A percentile compares a stretch with the other conserved stretches of the same genome.
Evolutionary conservation across 2,888 invertebrate genomes (phyloP).

Genomic region (Trilocha varians): DNA sequence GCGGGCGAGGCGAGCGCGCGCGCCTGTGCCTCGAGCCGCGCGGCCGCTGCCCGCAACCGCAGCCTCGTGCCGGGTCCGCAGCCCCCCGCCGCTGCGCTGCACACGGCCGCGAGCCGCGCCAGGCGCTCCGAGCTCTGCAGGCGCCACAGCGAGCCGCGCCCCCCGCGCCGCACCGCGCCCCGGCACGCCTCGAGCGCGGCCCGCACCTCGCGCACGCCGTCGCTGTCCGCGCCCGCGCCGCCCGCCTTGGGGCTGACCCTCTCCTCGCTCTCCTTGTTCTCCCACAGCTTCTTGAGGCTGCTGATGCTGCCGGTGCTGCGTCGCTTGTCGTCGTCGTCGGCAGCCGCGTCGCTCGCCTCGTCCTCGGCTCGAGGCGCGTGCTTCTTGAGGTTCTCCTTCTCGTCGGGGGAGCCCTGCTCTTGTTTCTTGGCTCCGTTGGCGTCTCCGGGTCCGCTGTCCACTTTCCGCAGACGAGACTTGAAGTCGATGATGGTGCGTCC

Average conservation of each 20-base stretch:
- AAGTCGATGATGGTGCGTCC: constrained; percentile 83
- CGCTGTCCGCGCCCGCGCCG: constrained; percentile 67
- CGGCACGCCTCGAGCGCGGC: constrained; percentile 68
- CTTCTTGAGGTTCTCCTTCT: constrained; percentile 34
- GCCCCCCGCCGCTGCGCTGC: constrained; percentile 83
- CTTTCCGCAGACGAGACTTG: constrained; percentile 87
- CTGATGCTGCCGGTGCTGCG: constrained; percentile 94
- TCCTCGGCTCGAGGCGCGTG: constrained; percentile 33
- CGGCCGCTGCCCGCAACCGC: constrained; percentile 61
- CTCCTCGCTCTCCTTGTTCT: constrained; percentile 78
- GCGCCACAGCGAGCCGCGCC: constrained; percentile 58
- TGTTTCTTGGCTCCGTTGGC: constrained; percentile 43
- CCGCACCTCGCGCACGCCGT: constrained; percentile 77
- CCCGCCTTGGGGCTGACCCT: constrained; percentile 79
- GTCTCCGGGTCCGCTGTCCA: constrained; percentile 69
- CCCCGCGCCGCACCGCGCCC: constrained; percentile 35
- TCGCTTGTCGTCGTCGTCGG: constrained; percentile 88
- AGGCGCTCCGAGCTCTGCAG: constrained; percentile 67
- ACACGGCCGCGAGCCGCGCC: constrained; percentile 85
- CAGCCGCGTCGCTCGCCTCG: too few relatives aligned
- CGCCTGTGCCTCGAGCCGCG: constrained; percentile 47
- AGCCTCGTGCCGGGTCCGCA: constrained; percentile 77
- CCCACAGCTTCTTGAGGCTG: constrained; percentile 94
- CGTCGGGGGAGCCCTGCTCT: constrained; percentile 48
- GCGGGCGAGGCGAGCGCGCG: constrained; percentile 48